phyloP scores from a whole-genome alignment of 2,888 invertebrate genomes.

The Meta bourneti region DNA sequence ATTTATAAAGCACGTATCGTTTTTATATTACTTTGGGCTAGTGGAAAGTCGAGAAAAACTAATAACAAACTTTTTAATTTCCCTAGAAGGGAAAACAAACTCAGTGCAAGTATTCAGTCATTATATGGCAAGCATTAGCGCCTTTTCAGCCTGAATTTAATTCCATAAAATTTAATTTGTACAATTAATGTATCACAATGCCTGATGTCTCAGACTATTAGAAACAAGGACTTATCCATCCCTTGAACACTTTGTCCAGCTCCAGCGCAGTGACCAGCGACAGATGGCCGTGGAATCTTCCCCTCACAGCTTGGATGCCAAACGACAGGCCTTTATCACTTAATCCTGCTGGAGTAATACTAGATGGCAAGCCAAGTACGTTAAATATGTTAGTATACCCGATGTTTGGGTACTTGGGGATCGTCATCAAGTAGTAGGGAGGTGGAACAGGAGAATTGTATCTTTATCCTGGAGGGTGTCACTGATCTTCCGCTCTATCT shows the following conservation, averaged over 20 bases:
- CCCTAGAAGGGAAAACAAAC: too few species aligned
- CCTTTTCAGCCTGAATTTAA: too few species aligned
- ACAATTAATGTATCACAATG: too few species aligned
- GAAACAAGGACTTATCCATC: slow-evolving; percentile 84
- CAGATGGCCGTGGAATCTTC: slow-evolving; percentile 86
- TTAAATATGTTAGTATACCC: slow-evolving; percentile 93
- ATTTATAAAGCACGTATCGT: too few species aligned
- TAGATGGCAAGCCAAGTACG: slow-evolving; percentile 91
- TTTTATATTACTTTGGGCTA: too few species aligned
- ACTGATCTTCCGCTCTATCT: neutral
- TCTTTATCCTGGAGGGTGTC: slow-evolving; percentile 81
- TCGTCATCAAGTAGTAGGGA: slow-evolving; percentile 92
- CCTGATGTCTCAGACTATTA: neutral
- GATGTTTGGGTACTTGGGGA: slow-evolving; percentile 90
- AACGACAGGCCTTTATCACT: slow-evolving; percentile 86
- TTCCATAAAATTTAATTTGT: too few species aligned
- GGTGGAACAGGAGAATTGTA: slow-evolving; percentile 93
- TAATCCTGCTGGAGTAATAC: slow-evolving; percentile 89
- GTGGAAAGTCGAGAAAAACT: too few species aligned
- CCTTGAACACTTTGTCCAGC: slow-evolving; percentile 89
- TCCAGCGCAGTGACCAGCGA: slow-evolving; percentile 90
- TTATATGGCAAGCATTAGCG: too few species aligned
- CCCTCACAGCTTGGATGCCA: slow-evolving; percentile 86
- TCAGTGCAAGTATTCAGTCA: too few species aligned
- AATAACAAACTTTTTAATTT: too few species aligned